Conservation (phyloP, 2,797 vertebrate genomes). For the Loriculus beryllinus region DNA sequence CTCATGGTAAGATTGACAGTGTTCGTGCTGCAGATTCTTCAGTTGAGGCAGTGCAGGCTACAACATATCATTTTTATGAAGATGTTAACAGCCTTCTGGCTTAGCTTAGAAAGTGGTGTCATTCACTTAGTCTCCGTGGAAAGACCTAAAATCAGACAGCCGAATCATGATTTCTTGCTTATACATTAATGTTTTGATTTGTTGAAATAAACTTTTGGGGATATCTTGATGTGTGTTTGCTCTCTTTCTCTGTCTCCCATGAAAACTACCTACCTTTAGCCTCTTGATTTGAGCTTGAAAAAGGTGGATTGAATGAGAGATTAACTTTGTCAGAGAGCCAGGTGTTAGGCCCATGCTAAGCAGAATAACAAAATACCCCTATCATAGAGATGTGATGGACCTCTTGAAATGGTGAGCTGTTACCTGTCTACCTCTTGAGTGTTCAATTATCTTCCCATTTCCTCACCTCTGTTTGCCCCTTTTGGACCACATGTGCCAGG, state of each 20-base stretch:
- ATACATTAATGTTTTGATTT: conserved; percentile 18
- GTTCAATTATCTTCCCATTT: neutral
- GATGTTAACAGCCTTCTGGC: conserved; percentile 1
- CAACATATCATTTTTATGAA: neutral
- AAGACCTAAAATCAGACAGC: conserved; percentile 8
- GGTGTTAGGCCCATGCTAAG: neutral
- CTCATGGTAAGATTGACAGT: conserved; percentile 25
- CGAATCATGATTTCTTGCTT: neutral
- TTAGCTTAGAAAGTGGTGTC: neutral
- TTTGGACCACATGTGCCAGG: accelerated
- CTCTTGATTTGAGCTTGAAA: neutral
- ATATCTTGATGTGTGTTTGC: neutral
- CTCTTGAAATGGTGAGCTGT: neutral
- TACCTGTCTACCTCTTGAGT: neutral
- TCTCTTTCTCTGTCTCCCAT: neutral
- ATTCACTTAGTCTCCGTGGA: neutral
- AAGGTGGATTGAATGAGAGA: neutral
- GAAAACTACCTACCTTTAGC: neutral
- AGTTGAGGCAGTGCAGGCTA: neutral
- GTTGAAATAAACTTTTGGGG: neutral
- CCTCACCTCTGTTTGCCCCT: neutral
- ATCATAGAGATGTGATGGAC: neutral
- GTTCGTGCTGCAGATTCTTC: conserved; percentile 1
- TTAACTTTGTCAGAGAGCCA: neutral
- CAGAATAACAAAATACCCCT: neutral